phyloP scores from a whole-genome alignment of 1,140 invertebrate genomes.

The Palaemon carinicauda region DNA sequence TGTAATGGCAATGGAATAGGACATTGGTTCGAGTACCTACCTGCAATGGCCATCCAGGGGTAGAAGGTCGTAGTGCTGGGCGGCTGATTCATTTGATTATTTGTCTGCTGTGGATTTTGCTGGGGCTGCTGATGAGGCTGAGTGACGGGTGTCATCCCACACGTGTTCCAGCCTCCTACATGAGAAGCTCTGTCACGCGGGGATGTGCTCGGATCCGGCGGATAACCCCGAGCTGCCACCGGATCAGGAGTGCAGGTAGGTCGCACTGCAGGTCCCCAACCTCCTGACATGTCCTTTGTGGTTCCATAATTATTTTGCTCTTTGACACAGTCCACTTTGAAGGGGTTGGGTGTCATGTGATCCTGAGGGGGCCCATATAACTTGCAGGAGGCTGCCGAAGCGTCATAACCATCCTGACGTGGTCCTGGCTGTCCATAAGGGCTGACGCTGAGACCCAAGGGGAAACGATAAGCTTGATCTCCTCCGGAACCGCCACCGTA shows the following conservation, averaged over 20 bases:
- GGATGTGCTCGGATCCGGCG: conserved; percentile 59
- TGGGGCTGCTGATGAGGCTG: conserved; percentile 69
- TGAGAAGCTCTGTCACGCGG: conserved; percentile 72
- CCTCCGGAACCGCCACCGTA: conserved; percentile 80
- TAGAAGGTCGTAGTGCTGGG: conserved; percentile 77
- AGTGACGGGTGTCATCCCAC: conserved; percentile 73
- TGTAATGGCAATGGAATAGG: too few relatives aligned
- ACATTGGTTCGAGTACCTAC: conserved; percentile 69
- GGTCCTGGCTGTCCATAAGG: conserved; percentile 76
- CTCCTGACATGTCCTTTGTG: conserved; percentile 59
- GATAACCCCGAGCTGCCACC: conserved; percentile 64
- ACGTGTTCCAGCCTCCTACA: conserved; percentile 81
- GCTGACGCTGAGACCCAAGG: conserved; percentile 83
- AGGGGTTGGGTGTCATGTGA: conserved; percentile 71
- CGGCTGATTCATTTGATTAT: conserved; percentile 72
- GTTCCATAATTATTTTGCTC: conserved; percentile 62
- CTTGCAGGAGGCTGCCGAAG: conserved; percentile 73
- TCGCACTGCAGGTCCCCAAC: conserved; percentile 56
- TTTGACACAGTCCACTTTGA: conserved; percentile 63
- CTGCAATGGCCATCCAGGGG: conserved; percentile 98
- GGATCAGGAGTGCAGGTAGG: conserved; percentile 59
- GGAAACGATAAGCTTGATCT: conserved; percentile 75
- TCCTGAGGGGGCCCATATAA: conserved; percentile 80
- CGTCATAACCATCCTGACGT: conserved; percentile 78
- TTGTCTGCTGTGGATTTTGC: conserved; percentile 82